A percentile compares a stretch with the other conserved stretches of the same genome.
These are phyloP conservation scores for Campoplex capitator DNA, from an alignment of 2,888 invertebrate genomes.

Conservation along the genomic window DNA sequence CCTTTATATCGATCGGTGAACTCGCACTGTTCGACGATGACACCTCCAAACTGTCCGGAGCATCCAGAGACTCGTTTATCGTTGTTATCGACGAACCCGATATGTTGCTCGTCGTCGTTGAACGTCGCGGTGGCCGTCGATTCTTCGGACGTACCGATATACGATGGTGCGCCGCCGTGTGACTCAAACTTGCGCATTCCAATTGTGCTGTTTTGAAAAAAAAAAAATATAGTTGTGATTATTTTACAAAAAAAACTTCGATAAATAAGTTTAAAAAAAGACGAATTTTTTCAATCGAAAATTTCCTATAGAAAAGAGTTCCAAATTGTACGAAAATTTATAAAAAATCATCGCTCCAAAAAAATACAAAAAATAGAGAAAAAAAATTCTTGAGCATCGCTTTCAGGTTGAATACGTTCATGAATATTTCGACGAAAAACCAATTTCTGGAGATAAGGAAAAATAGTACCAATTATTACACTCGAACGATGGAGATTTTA, in stretches of 20 bases:
- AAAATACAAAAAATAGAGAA: too few species aligned
- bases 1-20: conserved; percentile 71
- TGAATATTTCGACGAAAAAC: too few species aligned
- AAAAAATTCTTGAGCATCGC: too few species aligned
- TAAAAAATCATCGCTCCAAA: too few species aligned
- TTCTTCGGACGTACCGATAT: conserved; percentile 83
- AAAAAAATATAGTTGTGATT: background rate
- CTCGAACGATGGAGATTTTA: too few species aligned
- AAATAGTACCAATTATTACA: too few species aligned
- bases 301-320: too few species aligned
- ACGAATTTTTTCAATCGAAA: too few species aligned
- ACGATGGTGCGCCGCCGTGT: conserved; percentile 82
- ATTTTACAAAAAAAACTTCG: background rate
- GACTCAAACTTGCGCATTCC: conserved; percentile 79
- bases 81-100: conserved; percentile 74
- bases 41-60: conserved; percentile 76
- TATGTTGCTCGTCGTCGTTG: conserved; percentile 63
- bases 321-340: too few species aligned
- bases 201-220: conserved; percentile 76
- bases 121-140: conserved; percentile 81
- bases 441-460: too few species aligned
- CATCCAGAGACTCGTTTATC: conserved; percentile 75
- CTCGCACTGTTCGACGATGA: conserved; percentile 67
- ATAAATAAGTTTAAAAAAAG: background rate
- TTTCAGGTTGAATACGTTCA: too few species aligned